These are phyloP conservation scores for Andrena trimmerana DNA, from an alignment of 2,888 invertebrate genomes.

Conservation along the genomic window DNA sequence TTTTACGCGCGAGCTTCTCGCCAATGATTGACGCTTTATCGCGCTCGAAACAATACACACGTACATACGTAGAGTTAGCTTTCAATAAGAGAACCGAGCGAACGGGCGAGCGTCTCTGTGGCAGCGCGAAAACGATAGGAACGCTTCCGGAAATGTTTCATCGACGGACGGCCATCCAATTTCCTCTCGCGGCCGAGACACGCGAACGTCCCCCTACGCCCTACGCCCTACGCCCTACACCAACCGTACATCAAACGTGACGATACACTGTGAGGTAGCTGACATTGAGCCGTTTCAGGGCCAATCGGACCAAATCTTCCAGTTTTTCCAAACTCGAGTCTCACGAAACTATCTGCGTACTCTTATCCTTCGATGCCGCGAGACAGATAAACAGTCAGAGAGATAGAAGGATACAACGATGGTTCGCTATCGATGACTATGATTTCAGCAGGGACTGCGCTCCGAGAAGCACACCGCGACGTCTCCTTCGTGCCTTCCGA, in stretches of 20 bases:
- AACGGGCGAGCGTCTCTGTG: conserved; percentile 2
- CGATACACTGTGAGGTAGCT: conserved; percentile 82
- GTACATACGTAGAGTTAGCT: neutral
- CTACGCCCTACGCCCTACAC: conserved; percentile 28
- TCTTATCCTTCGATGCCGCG: conserved; percentile 11
- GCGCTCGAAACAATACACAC: conserved; percentile 1
- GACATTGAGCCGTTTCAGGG: conserved; percentile 84
- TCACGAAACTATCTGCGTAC: conserved; percentile 3
- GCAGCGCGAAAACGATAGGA: conserved; percentile 13
- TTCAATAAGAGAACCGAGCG: conserved; percentile 10
- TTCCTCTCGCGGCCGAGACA: conserved; percentile 43
- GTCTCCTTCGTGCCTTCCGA: neutral
- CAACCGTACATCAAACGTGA: conserved; percentile 72
- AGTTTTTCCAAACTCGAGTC: conserved; percentile 63
- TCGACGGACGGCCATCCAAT: conserved; percentile 36
- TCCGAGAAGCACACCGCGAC: neutral
- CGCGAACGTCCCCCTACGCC: conserved; percentile 48
- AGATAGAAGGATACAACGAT: neutral
- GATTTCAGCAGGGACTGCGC: neutral
- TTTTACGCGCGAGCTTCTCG: neutral
- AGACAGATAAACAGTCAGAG: neutral
- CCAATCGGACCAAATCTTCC: conserved; percentile 82
- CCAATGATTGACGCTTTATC: conserved; percentile 9
- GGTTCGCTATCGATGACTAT: conserved; percentile 9
- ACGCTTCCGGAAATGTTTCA: conserved; percentile 19